A percentile compares a stretch with the other conserved stretches of the same genome.
Evolutionary conservation across 2,888 invertebrate species (phyloP).

Genomic region (Eilema sororculum): DNA sequence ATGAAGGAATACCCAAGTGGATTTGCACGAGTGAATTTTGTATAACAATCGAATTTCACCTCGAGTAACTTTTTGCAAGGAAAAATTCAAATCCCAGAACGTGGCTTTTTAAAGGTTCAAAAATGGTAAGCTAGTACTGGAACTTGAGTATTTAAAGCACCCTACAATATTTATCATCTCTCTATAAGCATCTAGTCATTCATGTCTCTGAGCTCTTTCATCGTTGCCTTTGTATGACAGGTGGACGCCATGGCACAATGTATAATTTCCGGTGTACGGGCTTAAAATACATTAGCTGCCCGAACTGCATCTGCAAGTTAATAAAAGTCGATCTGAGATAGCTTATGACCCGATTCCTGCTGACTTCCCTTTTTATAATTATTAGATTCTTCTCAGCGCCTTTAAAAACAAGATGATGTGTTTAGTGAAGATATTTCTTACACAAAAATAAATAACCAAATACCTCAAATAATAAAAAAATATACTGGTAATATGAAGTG

Average conservation of each 20-base stretch:
- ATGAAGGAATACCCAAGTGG: neutral
- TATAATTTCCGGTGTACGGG: constrained; percentile 67
- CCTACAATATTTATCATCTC: neutral
- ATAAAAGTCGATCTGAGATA: constrained; percentile 7
- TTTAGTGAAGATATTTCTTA: neutral
- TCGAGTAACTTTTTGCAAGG: neutral
- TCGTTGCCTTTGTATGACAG: constrained; percentile 61
- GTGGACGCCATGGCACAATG: constrained; percentile 65
- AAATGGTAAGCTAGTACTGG: neutral
- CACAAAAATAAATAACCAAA: too few species aligned
- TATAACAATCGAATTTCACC: neutral
- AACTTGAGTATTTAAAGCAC: too few species aligned
- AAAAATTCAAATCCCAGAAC: neutral
- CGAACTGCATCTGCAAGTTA: constrained; percentile 42
- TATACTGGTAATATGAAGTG: too few species aligned
- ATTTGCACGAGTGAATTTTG: too few species aligned
- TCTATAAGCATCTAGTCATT: neutral
- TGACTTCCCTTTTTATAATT: constrained; percentile 21
- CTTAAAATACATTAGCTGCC: constrained; percentile 60
- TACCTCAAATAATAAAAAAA: too few species aligned
- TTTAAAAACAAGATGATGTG: neutral
- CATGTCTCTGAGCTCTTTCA: constrained; percentile 40
- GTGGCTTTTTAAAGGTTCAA: neutral
- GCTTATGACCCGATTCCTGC: neutral
- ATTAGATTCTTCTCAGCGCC: neutral